Evolutionary conservation across 2,888 invertebrate species (phyloP).

Genomic region (Junonia oenone): DNA sequence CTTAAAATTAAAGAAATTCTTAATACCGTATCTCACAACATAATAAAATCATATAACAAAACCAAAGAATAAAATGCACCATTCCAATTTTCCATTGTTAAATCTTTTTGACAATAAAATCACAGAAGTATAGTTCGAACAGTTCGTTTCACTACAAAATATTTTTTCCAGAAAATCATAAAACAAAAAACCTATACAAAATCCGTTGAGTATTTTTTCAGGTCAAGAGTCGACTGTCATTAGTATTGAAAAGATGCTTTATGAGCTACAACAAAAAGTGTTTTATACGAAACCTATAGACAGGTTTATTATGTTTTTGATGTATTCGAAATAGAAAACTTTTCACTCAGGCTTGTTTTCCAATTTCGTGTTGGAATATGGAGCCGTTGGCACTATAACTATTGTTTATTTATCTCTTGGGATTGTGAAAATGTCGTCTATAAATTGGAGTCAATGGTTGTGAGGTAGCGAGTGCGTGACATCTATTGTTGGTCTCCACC

Average conservation of each 20-base stretch:
- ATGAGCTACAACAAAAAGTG: neutral
- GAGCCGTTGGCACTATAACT: slow-evolving; percentile 4
- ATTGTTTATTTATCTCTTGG: slow-evolving; percentile 31
- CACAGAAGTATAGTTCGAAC: slow-evolving; percentile 13
- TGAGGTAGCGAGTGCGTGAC: slow-evolving; percentile 64
- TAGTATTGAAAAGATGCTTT: slow-evolving; percentile 3
- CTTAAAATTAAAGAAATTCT: neutral
- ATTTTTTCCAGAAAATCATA: slow-evolving; percentile 2
- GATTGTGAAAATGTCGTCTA: slow-evolving; percentile 44
- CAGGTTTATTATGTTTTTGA: neutral
- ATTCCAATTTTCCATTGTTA: slow-evolving; percentile 13
- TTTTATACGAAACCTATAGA: neutral
- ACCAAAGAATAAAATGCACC: slow-evolving; percentile 12
- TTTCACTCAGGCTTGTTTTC: neutral
- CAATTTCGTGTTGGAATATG: neutral
- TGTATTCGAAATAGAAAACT: neutral
- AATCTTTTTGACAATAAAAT: slow-evolving; percentile 19
- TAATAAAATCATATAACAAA: slow-evolving; percentile 3
- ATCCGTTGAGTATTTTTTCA: neutral
- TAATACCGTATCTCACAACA: neutral
- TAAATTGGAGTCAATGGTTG: slow-evolving; percentile 65
- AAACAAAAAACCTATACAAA: slow-evolving; percentile 1
- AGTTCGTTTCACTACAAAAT: slow-evolving; percentile 5
- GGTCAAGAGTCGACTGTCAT: neutral
- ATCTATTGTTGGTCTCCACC: slow-evolving; percentile 51